Evolutionary conservation across 1,140 invertebrate genomes (phyloP).

Genomic region (Heliconius melpomene): DNA sequence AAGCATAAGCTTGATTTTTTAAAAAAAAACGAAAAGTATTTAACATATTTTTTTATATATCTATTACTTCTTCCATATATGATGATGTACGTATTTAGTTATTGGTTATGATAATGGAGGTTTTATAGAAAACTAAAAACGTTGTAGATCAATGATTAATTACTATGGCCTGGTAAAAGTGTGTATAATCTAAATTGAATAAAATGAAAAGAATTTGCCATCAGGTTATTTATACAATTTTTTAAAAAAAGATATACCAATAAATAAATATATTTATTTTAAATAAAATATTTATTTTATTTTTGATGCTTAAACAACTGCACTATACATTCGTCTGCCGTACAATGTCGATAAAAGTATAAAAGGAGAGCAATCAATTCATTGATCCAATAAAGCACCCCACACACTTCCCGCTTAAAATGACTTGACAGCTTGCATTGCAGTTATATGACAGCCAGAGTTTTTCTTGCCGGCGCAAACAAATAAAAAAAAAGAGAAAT

Average conservation of each 20-base stretch:
- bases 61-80: too few relatives aligned
- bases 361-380: conserved; percentile 18
- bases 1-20: not conserved
- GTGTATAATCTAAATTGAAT: too few relatives aligned
- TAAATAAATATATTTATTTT: not conserved
- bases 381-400: conserved; percentile 20
- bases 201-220: too few relatives aligned
- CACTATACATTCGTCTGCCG: not conserved
- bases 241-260: too few relatives aligned
- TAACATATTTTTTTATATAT: too few relatives aligned
- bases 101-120: too few relatives aligned
- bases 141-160: too few relatives aligned
- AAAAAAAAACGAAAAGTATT: too few relatives aligned
- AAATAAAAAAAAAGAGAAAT: not conserved
- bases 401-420: conserved; percentile 30
- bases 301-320: not conserved
- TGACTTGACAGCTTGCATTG: not conserved
- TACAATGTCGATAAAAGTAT: not conserved
- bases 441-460: not conserved
- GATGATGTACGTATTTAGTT: too few relatives aligned
- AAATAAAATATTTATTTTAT: not conserved
- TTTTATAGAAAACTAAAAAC: too few relatives aligned
- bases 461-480: not conserved
- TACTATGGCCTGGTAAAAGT: too few relatives aligned
- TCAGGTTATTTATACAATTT: too few relatives aligned